phyloP scores from a whole-genome alignment of 2,888 invertebrate genomes.

The Ennomos erosarius region DNA sequence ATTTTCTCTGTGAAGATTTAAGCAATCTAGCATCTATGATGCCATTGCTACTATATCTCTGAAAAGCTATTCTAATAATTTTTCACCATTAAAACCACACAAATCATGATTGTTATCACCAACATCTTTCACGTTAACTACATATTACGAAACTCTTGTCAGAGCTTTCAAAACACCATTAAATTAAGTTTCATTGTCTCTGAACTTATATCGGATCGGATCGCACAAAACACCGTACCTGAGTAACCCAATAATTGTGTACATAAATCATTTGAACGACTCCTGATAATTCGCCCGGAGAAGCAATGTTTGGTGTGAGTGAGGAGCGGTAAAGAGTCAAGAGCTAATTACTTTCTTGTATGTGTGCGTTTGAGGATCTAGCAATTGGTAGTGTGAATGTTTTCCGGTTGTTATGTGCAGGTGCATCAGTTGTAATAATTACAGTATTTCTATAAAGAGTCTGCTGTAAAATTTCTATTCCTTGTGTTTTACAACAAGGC shows the following conservation, averaged over 20 bases:
- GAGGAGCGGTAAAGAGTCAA: conserved; percentile 28
- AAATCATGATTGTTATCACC: conserved; percentile 37
- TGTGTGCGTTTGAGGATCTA: background rate
- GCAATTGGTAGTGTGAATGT: no score
- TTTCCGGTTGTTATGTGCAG: no score
- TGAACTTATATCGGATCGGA: conserved; percentile 78
- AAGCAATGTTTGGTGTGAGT: conserved; percentile 59
- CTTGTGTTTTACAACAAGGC: no score
- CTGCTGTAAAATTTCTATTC: no score
- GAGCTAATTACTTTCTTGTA: conserved; percentile 2
- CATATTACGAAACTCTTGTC: conserved; percentile 35
- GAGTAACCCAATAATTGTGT: conserved; percentile 85
- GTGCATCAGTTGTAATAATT: no score
- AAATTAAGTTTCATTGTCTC: conserved; percentile 81
- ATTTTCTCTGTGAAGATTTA: no score
- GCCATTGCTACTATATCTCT: background rate
- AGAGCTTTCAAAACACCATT: conserved; percentile 67
- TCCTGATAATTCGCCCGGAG: conserved; percentile 82
- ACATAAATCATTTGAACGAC: conserved; percentile 85
- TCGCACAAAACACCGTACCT: conserved; percentile 81
- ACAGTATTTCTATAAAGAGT: no score
- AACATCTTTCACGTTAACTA: conserved; percentile 27
- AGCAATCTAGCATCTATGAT: no score
- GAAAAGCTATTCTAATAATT: conserved; percentile 27
- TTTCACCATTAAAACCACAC: conserved; percentile 38